Evolutionary conservation across 2,888 invertebrate species (phyloP).

Genomic region (Lasioglossum malachurum): DNA sequence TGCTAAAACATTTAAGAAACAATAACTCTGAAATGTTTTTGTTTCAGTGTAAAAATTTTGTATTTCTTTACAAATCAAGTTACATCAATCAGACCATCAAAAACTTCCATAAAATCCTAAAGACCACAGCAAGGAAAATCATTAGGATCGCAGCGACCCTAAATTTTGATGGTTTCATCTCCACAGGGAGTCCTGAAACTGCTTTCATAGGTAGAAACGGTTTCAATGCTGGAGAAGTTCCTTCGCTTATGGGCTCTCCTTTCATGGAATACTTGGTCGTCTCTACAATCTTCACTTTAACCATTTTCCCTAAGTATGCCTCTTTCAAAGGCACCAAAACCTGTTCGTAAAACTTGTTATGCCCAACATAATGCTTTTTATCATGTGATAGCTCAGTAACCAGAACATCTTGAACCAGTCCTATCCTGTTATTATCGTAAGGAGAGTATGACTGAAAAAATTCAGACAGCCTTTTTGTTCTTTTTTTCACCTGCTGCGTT

Average conservation of each 20-base stretch:
- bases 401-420: constrained; percentile 90
- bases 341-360: constrained; percentile 98
- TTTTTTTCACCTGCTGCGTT: constrained; percentile 93
- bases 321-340: constrained; percentile 93
- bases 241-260: constrained; percentile 87
- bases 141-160: constrained; percentile 79
- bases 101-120: constrained; percentile 82
- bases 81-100: constrained; percentile 57
- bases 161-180: constrained; percentile 72
- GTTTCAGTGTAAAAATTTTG: constrained; percentile 29
- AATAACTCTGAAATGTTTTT: background rate
- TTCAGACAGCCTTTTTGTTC: constrained; percentile 95
- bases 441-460: constrained; percentile 96
- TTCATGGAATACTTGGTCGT: constrained; percentile 92
- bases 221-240: constrained; percentile 85
- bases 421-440: constrained; percentile 89
- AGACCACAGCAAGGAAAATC: constrained; percentile 78
- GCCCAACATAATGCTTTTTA: constrained; percentile 95
- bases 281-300: constrained; percentile 90
- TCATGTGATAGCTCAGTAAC: constrained; percentile 98
- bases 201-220: constrained; percentile 86
- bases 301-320: constrained; percentile 92
- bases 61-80: constrained; percentile 34
- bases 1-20: background rate
- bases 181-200: constrained; percentile 86